A percentile compares a stretch with the other conserved stretches of the same genome.
These are phyloP conservation scores for Coelopa pilipes DNA, from an alignment of 2,888 invertebrate genomes.

Conservation along the genomic window DNA sequence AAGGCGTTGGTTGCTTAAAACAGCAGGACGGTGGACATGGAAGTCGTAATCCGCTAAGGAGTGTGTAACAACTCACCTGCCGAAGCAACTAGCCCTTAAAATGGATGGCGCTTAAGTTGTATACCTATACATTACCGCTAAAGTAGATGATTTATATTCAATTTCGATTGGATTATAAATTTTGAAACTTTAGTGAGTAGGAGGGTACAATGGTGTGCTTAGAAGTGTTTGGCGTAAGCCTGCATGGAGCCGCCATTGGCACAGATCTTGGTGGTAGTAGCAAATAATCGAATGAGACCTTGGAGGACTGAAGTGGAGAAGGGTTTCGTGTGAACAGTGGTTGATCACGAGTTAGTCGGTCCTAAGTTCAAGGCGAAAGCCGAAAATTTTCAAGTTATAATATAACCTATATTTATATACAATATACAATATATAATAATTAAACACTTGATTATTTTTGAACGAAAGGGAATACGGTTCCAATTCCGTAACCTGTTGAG, in stretches of 20 bases:
- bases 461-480: slow-evolving; percentile 9
- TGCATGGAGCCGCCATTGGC: slow-evolving; percentile 69
- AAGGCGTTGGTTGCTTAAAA: slow-evolving; percentile 75
- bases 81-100: slow-evolving; percentile 75
- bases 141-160: slow-evolving; percentile 30
- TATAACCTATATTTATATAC: too few species aligned
- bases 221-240: slow-evolving; percentile 72
- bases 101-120: slow-evolving; percentile 74
- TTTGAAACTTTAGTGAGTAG: slow-evolving; percentile 73
- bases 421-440: slow-evolving; percentile 1
- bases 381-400: slow-evolving; percentile 1
- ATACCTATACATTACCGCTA: slow-evolving; percentile 67
- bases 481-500: not conserved
- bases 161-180: slow-evolving; percentile 40
- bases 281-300: slow-evolving; percentile 75
- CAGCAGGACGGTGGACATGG: slow-evolving; percentile 80
- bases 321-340: slow-evolving; percentile 70
- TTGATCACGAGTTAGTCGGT: slow-evolving; percentile 11
- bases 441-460: not conserved
- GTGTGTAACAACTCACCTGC: slow-evolving; percentile 71
- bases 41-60: slow-evolving; percentile 77
- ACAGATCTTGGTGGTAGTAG: slow-evolving; percentile 54
- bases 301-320: slow-evolving; percentile 73
- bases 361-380: slow-evolving; percentile 68
- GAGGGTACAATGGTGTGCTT: slow-evolving; percentile 70